A percentile compares a stretch with the other conserved stretches of the same genome.
These are phyloP conservation scores for Podarcis raffonei DNA, from an alignment of 2,113 vertebrate genomes.

Conservation along the genomic window DNA sequence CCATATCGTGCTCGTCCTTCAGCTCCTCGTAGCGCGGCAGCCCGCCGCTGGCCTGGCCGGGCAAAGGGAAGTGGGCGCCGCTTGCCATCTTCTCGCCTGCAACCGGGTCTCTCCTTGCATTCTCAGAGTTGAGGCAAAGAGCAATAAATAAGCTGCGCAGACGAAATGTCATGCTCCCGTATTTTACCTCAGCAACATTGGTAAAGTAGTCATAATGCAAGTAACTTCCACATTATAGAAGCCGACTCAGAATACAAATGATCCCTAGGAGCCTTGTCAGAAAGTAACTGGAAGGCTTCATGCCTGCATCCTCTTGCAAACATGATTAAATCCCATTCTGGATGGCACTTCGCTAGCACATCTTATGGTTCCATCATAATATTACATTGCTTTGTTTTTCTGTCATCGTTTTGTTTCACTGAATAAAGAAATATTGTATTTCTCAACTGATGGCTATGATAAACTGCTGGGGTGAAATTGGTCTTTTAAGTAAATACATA, in stretches of 20 bases:
- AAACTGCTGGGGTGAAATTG: too few species aligned
- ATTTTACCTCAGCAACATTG: background rate
- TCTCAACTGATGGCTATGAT: too few species aligned
- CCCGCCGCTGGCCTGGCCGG: constrained; percentile 73
- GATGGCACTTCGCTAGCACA: background rate
- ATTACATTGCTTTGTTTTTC: too few species aligned
- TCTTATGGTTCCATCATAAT: background rate
- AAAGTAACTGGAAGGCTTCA: background rate
- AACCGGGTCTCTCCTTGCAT: background rate
- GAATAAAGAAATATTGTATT: too few species aligned
- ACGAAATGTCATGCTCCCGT: background rate
- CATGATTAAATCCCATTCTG: background rate
- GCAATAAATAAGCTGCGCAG: background rate
- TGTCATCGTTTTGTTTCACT: too few species aligned
- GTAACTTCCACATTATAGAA: too few species aligned
- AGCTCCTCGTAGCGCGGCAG: constrained; percentile 62
- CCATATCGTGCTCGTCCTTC: rapidly evolving
- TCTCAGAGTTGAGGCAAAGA: background rate
- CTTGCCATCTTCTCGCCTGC: constrained; percentile 15
- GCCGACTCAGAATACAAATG: too few species aligned
- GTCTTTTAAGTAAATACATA: too few species aligned
- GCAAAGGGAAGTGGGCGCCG: background rate
- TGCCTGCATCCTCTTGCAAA: background rate
- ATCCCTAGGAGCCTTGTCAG: too few species aligned
- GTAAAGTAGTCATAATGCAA: background rate